Evolutionary conservation across 2,113 vertebrate species (phyloP).

Genomic region (Boleophthalmus pectinirostris): DNA sequence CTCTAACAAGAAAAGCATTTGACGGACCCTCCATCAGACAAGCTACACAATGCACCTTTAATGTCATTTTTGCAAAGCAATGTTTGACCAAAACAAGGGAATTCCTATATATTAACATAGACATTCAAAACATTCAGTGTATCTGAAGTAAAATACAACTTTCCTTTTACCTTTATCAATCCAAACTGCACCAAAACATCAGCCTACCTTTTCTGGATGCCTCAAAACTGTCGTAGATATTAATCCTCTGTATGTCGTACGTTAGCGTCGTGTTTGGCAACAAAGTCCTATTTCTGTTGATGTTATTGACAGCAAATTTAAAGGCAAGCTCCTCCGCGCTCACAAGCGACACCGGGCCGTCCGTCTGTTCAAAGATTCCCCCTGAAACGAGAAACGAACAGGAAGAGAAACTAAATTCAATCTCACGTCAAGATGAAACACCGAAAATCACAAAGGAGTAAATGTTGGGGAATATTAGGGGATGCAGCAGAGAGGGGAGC

Average conservation of each 20-base stretch:
- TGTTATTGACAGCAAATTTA: constrained; percentile 97
- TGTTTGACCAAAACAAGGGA: too few relatives aligned
- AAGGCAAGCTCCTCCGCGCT: constrained; percentile 96
- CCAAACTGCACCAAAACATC: not conserved
- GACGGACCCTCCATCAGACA: too few relatives aligned
- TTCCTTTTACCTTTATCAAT: not conserved
- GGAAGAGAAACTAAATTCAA: constrained; percentile 17
- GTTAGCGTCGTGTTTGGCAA: constrained; percentile 97
- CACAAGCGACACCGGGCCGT: constrained; percentile 90
- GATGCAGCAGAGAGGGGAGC: constrained; percentile 26
- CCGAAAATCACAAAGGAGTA: constrained; percentile 12
- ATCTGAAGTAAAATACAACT: not conserved
- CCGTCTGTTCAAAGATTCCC: constrained; percentile 95
- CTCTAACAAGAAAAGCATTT: too few relatives aligned
- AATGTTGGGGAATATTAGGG: constrained; percentile 29
- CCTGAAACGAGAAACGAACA: constrained; percentile 79
- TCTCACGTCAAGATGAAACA: constrained; percentile 15
- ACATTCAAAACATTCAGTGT: too few relatives aligned
- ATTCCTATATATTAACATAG: too few relatives aligned
- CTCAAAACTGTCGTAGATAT: constrained; percentile 99
- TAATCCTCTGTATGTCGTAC: constrained; percentile 99
- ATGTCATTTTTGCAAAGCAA: too few relatives aligned
- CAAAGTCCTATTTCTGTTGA: constrained; percentile 96
- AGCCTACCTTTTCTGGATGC: constrained; percentile 96
- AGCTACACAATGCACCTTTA: too few relatives aligned